Evolutionary conservation across 1,140 invertebrate genomes (phyloP), one percentile per base, ranked within the genome.

Genomic region (Neelides sp.): DNA sequence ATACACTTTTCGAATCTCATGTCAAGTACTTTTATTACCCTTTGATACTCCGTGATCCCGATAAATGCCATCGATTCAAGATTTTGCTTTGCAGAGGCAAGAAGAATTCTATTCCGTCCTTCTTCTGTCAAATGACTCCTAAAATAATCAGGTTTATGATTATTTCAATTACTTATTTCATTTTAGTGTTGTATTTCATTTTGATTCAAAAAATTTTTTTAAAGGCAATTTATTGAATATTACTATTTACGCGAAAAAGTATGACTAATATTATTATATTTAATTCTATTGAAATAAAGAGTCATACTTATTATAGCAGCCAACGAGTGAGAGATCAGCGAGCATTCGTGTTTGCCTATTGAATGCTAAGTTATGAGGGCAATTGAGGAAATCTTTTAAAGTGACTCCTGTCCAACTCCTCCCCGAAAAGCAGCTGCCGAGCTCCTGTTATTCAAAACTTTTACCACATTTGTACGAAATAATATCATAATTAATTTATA

Each of bases 291-390:
- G 17, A 22, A 15, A 23, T 34, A 8, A 19, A 10, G 19, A 13
- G 19, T 17, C 47, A 3, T 53, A 59, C 58, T 47, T 80, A 68
- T 94, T 91, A 71, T 98, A 98, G 69, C 95, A 98, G 45, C 91
- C 89, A 17, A 98, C 82, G 37, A 95, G 73, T 47, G 84, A 84
- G 53, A 98, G 71, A 74, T 96, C 89, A 28, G 93, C 88, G 53
- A 98, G 68, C 95, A 99, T 99, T 60, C 95, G 73, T 1, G 94
- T 97, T 71, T 98, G 93, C 50, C 94, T 75, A 71, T 99, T 98
- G 60, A 80, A 80, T 12, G 92, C 95, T 62, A 98, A 71, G 77
- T 98, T 98, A 63, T 83, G 80, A 7, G 79, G 78, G 68, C 95
- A 98, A 20, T 74, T 71, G 61, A 92, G 79, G 69, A 97, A 98